A percentile compares a stretch with the other conserved stretches of the same genome.
Evolutionary conservation across 2,113 vertebrate genomes (phyloP).

Genomic region (Eretmochelys imbricata): DNA sequence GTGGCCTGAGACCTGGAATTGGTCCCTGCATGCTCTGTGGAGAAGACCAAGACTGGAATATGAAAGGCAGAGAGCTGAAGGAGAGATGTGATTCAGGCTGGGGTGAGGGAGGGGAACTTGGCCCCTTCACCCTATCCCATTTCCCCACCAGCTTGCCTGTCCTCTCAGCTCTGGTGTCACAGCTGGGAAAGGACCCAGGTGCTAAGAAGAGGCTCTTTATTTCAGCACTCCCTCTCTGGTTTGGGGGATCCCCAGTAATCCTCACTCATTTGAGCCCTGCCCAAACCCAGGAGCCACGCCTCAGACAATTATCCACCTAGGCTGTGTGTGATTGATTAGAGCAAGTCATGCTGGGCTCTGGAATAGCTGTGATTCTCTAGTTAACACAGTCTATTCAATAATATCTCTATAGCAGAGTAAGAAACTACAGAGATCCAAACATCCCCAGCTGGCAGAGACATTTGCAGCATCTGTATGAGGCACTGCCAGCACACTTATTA

Average conservation of each 20-base stretch:
- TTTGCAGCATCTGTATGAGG: not conserved
- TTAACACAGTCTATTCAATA: not conserved
- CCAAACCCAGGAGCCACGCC: too few relatives aligned
- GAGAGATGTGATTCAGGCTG: not conserved
- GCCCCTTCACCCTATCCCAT: not conserved
- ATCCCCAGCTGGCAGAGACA: not conserved
- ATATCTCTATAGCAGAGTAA: not conserved
- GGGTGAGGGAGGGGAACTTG: not conserved
- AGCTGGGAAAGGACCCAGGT: not conserved
- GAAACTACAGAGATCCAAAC: not conserved
- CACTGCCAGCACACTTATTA: rapidly evolving
- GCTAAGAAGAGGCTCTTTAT: not conserved
- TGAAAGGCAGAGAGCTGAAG: not conserved
- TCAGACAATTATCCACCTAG: not conserved
- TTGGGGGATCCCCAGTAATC: not conserved
- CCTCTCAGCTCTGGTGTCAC: not conserved
- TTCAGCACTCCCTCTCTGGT: not conserved
- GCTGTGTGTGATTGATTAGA: not conserved
- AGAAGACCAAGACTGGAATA: not conserved
- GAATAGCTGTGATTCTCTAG: not conserved
- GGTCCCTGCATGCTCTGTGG: not conserved
- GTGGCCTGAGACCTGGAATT: not conserved
- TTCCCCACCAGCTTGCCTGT: not conserved
- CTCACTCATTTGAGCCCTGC: not conserved
- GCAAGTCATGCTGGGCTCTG: not conserved